phyloP scores from a whole-genome alignment of 2,888 invertebrate genomes.

The Caenorhabditis zanzibari region DNA sequence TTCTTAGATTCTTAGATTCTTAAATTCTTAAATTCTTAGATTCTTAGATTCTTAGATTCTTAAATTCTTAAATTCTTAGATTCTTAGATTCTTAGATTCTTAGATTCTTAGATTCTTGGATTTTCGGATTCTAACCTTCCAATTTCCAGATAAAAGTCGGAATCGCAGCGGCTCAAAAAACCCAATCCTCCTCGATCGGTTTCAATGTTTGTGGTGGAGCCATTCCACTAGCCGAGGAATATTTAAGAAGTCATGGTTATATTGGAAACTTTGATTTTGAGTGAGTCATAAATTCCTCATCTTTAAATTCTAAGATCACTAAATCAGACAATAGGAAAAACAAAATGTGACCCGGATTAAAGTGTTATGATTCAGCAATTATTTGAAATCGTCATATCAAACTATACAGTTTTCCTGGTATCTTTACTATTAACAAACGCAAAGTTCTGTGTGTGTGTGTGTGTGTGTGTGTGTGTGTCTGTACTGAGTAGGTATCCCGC shows the following conservation, averaged over 20 bases:
- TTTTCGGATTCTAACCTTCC: too few species aligned
- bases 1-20: background rate
- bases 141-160: constrained; percentile 21
- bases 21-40: too few species aligned
- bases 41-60: background rate
- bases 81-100: background rate
- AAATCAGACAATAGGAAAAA: background rate
- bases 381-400: too few species aligned
- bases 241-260: constrained; percentile 18
- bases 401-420: too few species aligned
- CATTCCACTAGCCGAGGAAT: constrained; percentile 53
- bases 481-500: too few species aligned
- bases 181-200: constrained; percentile 29
- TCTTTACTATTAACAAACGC: too few species aligned
- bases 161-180: constrained; percentile 12
- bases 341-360: too few species aligned
- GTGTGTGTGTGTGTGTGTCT: too few species aligned
- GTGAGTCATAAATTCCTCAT: constrained; percentile 4
- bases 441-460: too few species aligned
- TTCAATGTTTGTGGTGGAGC: constrained; percentile 58
- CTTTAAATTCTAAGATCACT: background rate
- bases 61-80: background rate
- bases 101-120: background rate
- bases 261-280: constrained; percentile 29
- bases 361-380: too few species aligned